phyloP scores from a whole-genome alignment of 2,113 vertebrate genomes.

The Charina bottae region DNA sequence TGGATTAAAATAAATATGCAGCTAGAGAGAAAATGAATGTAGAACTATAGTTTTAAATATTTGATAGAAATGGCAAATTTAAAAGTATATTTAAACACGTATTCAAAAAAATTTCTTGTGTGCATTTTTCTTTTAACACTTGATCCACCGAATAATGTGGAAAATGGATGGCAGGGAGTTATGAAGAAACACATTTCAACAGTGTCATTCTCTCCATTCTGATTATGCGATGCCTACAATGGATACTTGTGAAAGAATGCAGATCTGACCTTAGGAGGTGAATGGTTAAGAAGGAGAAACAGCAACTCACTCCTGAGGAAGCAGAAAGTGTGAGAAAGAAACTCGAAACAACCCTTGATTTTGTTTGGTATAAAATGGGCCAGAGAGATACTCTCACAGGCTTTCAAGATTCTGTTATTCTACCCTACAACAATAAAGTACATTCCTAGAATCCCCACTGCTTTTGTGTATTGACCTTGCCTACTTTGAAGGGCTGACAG shows the following conservation, averaged over 20 bases:
- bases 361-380: not conserved
- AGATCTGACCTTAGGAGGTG: not conserved
- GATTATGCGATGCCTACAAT: not conserved
- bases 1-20: not conserved
- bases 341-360: not conserved
- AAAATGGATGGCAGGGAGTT: not conserved
- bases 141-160: not conserved
- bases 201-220: not conserved
- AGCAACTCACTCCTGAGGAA: not conserved
- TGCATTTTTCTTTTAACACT: not conserved
- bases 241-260: not conserved
- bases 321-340: not conserved
- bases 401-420: not conserved
- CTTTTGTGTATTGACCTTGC: not conserved
- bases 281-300: not conserved
- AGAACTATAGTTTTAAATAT: not conserved
- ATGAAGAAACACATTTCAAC: not conserved
- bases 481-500: not conserved
- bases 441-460: not conserved
- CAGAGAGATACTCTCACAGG: not conserved
- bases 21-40: not conserved
- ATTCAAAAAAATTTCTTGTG: not conserved
- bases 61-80: not conserved
- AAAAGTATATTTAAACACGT: not conserved
- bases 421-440: not conserved